phyloP scores from a whole-genome alignment of 2,797 vertebrate species.

The Petrocephalus sullivani region DNA sequence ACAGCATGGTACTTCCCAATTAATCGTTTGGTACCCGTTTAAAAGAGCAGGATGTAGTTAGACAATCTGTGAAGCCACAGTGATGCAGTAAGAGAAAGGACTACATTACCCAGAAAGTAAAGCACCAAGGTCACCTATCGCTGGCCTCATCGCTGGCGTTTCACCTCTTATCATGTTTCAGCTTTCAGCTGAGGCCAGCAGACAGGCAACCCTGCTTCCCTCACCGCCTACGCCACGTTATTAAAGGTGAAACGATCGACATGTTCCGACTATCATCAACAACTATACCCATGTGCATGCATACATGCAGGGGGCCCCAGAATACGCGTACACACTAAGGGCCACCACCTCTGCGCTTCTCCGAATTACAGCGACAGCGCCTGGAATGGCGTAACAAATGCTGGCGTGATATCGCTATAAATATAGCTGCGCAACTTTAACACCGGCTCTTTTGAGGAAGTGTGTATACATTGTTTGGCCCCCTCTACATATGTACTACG shows the following conservation, averaged over 20 bases:
- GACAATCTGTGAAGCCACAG: background rate
- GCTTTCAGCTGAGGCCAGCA: background rate
- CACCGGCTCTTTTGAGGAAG: no score
- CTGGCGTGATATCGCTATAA: no score
- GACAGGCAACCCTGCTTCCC: background rate
- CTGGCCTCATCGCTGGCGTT: background rate
- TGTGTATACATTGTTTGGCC: no score
- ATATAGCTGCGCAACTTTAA: no score
- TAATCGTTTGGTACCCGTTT: background rate
- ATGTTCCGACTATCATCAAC: background rate
- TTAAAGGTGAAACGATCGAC: background rate
- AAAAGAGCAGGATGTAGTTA: background rate
- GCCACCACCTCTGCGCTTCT: no score
- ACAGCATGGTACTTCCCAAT: background rate
- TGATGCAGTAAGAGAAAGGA: background rate
- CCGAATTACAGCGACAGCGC: no score
- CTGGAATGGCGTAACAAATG: no score
- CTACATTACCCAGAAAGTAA: conserved; percentile 3
- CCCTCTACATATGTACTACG: no score
- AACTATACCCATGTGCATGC: background rate
- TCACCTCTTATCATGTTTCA: background rate
- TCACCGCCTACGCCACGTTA: background rate
- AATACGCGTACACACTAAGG: no score
- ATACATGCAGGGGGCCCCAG: background rate
- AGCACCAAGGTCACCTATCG: background rate